Evolutionary conservation across 2,888 invertebrate species (phyloP), one percentile per base, ranked within the genome.

Genomic region (Drosophila anomalata): DNA sequence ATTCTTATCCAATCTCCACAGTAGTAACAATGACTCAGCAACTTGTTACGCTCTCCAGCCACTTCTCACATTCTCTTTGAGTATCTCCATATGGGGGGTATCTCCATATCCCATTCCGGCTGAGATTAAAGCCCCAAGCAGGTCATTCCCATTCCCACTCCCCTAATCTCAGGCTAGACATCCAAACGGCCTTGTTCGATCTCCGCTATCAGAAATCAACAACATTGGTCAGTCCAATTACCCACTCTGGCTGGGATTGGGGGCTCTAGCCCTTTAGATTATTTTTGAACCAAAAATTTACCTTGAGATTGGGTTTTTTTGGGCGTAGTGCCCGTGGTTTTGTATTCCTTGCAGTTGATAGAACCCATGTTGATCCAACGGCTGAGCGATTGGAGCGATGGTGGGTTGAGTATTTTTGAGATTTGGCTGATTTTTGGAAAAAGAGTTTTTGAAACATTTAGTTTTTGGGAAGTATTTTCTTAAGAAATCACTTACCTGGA

Each of bases 271-370:
- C 17, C 17, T 17, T 1, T 17, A 46, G 29, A 24, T 17, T 53
- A 29, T 9, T 7, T 7, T 14, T 2, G 7, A 7, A n/a, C 36
- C n/a, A 14, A n/a, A n/a, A 36, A 0, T n/a, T 4, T 77, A 85
- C 88, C 82, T 79, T 86, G 47, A 0, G 68, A 67, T 31, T 83
- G 83, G 11, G 76, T 83, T 12, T 69, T 76, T 47, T 86, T 82
- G 53, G 88, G 77, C 65, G 87, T 77, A 65, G 81, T 83, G 47
- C 82, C 89, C 26, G 80, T 83, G 8, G 91, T 90, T 46, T 87
- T 89, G 74, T 90, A 91, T 68, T 90, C 90, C 78, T 91, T 91
- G 76, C 91, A 91, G 63, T 90, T 90, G 50, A 87, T 77, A 33
- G 91, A 90, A 33, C 91, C 91, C 91, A 91, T 91, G 62, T 47